Base-by-base conservation (phyloP, 2,888 invertebrate species). In the Drosophila birchii region DNA sequence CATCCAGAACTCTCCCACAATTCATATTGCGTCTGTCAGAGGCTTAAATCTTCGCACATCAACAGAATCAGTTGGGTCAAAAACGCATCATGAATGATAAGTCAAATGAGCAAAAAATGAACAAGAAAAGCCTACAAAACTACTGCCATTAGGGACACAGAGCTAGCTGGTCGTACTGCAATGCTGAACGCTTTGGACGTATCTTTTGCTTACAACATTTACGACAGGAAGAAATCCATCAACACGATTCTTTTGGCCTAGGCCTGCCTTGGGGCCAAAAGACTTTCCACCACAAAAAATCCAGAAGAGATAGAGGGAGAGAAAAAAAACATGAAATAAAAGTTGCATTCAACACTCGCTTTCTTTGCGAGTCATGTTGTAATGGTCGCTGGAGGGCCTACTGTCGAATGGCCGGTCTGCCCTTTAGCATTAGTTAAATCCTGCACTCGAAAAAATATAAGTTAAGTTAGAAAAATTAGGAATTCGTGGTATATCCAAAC, bases 201-300 rank as follows among this genome's bases (percentile, higher is more conserved):
- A 69, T 75, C 73, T 79, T 59, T 74, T 47, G 62, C 54, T 64
- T 63, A 58, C 73, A 58, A 68, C 86, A 77, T 76, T 77, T 77
- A 83, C 80, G 87, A 88, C 85, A 87, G 85, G 89, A 88, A 86
- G 89, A 87, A 77, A 86, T 86, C 89, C 85, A 86, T 86, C 85
- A 86, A 84, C 85, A 76, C 79, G 71, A 78, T 83, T 78, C 80
- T 76, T 78, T 64, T 61, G 75, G 61, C 43, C 79, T 72, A 60
- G 51, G 45, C 70, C 67, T 75, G 75, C 63, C 73, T 53, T 51
- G 23, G 23, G 68, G 61, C 55, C 59, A 62, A 63, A 43, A 61
- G 67, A 63, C 67, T 68, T 68, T 78, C 75, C 56, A 67, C 41
- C 54, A 38, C 14, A 61, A 56, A 51, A 45, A 62, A 60, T 34